Evolutionary conservation across 2,888 invertebrate genomes (phyloP).

Genomic region (Quadriops clusia): DNA sequence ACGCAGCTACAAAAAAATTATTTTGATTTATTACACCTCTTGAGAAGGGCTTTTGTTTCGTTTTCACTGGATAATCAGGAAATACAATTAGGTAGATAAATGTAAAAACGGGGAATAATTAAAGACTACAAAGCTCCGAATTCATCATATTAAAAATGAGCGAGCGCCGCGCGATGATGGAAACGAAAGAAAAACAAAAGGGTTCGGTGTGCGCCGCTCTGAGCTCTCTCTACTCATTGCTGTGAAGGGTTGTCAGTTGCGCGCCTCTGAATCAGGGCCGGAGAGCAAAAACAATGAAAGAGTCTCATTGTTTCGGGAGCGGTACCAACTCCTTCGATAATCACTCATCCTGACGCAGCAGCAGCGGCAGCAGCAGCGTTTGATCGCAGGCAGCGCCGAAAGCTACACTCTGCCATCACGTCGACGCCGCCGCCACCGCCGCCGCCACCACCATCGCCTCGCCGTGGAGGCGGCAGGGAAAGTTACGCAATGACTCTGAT

Average conservation of each 20-base stretch:
- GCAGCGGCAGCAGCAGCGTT: no score
- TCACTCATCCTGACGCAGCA: constrained; percentile 34
- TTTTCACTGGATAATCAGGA: constrained; percentile 28
- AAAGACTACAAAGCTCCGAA: constrained; percentile 38
- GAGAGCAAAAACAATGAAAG: constrained; percentile 37
- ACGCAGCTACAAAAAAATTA: constrained; percentile 28
- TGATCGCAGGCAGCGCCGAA: no score
- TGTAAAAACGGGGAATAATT: constrained; percentile 39
- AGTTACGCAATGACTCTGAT: no score
- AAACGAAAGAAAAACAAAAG: constrained; percentile 37
- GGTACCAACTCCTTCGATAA: constrained; percentile 23
- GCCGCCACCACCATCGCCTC: no score
- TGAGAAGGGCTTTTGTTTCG: constrained; percentile 32
- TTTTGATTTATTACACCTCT: constrained; percentile 36
- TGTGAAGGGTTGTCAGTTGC: constrained; percentile 37
- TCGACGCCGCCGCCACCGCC: no score
- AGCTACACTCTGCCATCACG: no score
- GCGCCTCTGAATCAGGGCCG: constrained; percentile 29
- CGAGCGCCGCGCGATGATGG: constrained; percentile 35
- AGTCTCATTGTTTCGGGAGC: constrained; percentile 23
- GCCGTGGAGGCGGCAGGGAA: no score
- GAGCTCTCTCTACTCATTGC: no score
- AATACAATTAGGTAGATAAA: constrained; percentile 40
- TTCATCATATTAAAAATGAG: constrained; percentile 40
- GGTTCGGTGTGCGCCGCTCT: constrained; percentile 27